These are phyloP conservation scores for Sinocyclocheilus anshuiensis DNA, from an alignment of 2,113 vertebrate genomes.

Conservation along the genomic window DNA sequence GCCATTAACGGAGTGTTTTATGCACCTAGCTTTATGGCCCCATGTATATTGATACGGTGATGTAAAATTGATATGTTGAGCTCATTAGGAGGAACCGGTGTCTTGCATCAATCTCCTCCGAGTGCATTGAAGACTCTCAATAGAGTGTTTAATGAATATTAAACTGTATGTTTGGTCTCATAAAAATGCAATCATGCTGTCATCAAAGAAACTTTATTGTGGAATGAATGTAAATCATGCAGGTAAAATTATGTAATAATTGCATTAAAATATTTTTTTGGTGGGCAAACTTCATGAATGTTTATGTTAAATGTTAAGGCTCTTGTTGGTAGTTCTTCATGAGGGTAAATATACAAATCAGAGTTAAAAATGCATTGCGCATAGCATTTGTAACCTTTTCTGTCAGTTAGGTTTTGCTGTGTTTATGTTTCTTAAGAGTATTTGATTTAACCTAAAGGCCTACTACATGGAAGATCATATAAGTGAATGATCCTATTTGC, in stretches of 20 bases:
- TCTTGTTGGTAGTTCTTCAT: not conserved
- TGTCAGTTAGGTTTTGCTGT: not conserved
- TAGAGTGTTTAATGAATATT: constrained; percentile 21
- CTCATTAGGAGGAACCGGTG: constrained; percentile 2
- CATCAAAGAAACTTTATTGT: constrained; percentile 2
- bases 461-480: not conserved
- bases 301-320: not conserved
- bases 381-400: not conserved
- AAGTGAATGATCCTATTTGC: not conserved
- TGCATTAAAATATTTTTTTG: not conserved
- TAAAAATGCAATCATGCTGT: constrained; percentile 21
- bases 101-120: constrained; percentile 26
- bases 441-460: not conserved
- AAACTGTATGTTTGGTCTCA: constrained; percentile 13
- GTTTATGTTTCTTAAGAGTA: not conserved
- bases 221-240: constrained; percentile 11
- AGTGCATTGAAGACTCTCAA: constrained; percentile 8
- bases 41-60: constrained; percentile 26
- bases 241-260: constrained; percentile 7
- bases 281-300: not conserved
- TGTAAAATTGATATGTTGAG: constrained; percentile 39
- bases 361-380: not conserved
- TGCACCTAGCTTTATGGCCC: constrained; percentile 13
- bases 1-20: not conserved
- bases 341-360: not conserved